A percentile compares a stretch with the other conserved stretches of the same genome.
phyloP scores from a whole-genome alignment of 1,140 invertebrate species.

The Paralvinella palmiformis region DNA sequence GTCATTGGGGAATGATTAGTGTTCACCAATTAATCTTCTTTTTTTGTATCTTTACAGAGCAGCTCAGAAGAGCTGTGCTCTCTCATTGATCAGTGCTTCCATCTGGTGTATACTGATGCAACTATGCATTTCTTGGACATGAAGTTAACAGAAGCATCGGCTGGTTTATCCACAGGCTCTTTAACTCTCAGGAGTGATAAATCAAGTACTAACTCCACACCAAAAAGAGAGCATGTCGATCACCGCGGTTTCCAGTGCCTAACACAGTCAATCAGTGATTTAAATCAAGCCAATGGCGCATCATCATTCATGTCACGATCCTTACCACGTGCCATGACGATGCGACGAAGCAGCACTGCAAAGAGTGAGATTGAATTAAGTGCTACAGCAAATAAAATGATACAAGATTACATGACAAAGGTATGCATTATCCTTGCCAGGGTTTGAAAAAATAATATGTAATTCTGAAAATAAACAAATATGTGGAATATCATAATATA shows the following conservation, averaged over 20 bases:
- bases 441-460: too few relatives aligned
- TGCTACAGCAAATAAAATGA: slow-evolving; percentile 23
- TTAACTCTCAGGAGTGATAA: slow-evolving; percentile 10
- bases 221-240: too few relatives aligned
- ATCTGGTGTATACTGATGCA: slow-evolving; percentile 40
- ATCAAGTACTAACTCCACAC: neutral
- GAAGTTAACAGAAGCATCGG: slow-evolving; percentile 9
- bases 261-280: too few relatives aligned
- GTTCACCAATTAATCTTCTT: too few relatives aligned
- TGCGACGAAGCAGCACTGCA: too few relatives aligned
- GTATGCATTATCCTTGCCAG: slow-evolving; percentile 7
- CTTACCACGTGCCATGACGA: too few relatives aligned
- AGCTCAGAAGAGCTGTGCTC: slow-evolving; percentile 39
- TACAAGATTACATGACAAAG: slow-evolving; percentile 34
- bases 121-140: slow-evolving; percentile 35
- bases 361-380: slow-evolving; percentile 17
- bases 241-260: too few relatives aligned
- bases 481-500: too few relatives aligned
- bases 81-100: slow-evolving; percentile 40
- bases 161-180: slow-evolving; percentile 9
- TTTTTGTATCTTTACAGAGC: slow-evolving; percentile 24
- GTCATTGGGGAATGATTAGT: too few relatives aligned
- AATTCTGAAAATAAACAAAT: too few relatives aligned
- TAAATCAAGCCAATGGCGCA: too few relatives aligned
- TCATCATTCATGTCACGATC: too few relatives aligned